Evolutionary conservation across 2,797 vertebrate genomes (phyloP).

Genomic region (Zalophus californianus): DNA sequence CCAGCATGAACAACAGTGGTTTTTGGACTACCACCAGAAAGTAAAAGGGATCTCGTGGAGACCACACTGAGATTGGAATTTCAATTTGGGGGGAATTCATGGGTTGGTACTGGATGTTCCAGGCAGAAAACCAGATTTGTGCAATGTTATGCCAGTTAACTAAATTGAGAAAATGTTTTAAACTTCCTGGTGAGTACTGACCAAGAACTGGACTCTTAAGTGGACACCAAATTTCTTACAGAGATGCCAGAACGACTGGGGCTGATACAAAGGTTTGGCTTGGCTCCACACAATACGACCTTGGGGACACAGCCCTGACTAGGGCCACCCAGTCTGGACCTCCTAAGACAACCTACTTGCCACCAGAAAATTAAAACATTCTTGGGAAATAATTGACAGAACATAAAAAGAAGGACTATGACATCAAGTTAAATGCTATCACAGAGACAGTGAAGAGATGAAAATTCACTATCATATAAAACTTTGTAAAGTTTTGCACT

Average conservation of each 20-base stretch:
- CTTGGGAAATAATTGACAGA: not conserved
- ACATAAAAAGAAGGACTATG: not conserved
- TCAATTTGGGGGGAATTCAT: not conserved
- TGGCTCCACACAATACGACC: rapidly evolving
- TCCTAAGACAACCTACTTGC: not conserved
- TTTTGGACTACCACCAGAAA: constrained; percentile 33
- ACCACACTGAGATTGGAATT: constrained; percentile 70
- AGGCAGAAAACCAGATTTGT: constrained; percentile 36
- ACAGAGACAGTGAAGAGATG: not conserved
- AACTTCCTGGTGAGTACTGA: not conserved
- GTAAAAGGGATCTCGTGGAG: constrained; percentile 11
- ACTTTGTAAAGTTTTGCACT: not conserved
- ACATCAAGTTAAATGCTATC: not conserved
- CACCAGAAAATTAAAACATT: not conserved
- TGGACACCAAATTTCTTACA: not conserved
- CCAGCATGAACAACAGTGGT: not conserved
- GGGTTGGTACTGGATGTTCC: constrained; percentile 61
- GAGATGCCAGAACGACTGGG: not conserved
- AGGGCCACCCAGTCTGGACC: not conserved
- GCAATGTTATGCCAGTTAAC: not conserved
- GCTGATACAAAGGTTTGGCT: not conserved
- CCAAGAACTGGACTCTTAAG: not conserved
- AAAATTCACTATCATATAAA: not conserved
- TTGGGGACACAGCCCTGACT: not conserved
- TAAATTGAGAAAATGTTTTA: constrained; percentile 45